A percentile compares a stretch with the other conserved stretches of the same genome.
phyloP scores from a whole-genome alignment of 2,113 vertebrate species.

The Marmota flaviventris region DNA sequence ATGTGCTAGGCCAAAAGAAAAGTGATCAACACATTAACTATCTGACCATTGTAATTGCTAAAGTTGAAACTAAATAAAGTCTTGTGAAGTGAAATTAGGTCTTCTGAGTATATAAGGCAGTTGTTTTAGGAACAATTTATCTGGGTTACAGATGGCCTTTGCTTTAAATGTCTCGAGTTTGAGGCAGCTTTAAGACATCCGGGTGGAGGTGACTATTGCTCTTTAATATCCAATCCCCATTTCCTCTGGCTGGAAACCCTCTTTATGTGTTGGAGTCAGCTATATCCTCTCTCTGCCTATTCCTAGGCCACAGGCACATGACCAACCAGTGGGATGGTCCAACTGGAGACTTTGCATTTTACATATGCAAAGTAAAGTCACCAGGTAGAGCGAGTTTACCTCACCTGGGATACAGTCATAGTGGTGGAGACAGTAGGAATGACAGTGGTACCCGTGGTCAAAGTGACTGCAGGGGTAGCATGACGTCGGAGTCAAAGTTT shows the following conservation, averaged over 20 bases:
- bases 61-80: background rate
- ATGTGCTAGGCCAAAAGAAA: background rate
- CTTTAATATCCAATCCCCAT: background rate
- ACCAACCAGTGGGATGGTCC: background rate
- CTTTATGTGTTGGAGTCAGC: background rate
- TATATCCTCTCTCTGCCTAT: background rate
- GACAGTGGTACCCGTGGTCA: rapidly evolving
- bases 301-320: background rate
- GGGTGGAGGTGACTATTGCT: background rate
- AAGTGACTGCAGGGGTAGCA: background rate
- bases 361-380: background rate
- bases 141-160: background rate
- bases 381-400: background rate
- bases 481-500: background rate
- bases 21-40: background rate
- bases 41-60: background rate
- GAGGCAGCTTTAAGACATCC: background rate
- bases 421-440: background rate
- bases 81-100: background rate
- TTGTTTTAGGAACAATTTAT: background rate
- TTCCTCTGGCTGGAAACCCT: background rate
- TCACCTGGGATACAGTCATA: background rate
- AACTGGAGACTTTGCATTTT: background rate
- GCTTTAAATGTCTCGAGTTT: background rate
- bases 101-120: background rate